phyloP scores from a whole-genome alignment of 2,888 invertebrate species.

The Tenthredo livida region DNA sequence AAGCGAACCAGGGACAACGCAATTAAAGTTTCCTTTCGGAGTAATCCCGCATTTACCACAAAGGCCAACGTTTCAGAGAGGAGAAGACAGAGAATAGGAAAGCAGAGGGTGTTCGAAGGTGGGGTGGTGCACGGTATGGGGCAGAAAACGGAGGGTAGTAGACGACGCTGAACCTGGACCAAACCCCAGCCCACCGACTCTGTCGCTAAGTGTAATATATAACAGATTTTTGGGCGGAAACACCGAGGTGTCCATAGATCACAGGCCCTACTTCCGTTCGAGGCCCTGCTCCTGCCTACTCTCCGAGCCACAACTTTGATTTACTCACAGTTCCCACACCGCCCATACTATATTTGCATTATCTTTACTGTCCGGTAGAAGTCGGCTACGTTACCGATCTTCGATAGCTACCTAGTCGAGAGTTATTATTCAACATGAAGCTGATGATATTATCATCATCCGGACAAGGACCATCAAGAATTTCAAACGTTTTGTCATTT shows the following conservation, averaged over 20 bases:
- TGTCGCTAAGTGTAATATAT: conserved; percentile 74
- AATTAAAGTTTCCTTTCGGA: conserved; percentile 67
- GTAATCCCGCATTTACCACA: conserved; percentile 41
- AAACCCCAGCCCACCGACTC: conserved; percentile 65
- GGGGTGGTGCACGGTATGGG: conserved; percentile 46
- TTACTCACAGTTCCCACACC: conserved; percentile 35
- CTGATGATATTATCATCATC: conserved; percentile 34
- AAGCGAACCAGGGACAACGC: conserved; percentile 64
- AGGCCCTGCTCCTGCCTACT: conserved; percentile 64
- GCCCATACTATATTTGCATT: conserved; percentile 42
- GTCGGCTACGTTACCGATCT: conserved; percentile 58
- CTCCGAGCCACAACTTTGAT: conserved; percentile 51
- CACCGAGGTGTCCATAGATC: conserved; percentile 74
- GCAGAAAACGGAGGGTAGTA: conserved; percentile 12
- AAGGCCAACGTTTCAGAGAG: background rate
- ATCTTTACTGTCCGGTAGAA: conserved; percentile 21
- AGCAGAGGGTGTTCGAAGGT: conserved; percentile 46
- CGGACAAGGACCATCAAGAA: conserved; percentile 1
- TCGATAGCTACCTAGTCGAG: conserved; percentile 47
- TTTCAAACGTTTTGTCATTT: conserved; percentile 36
- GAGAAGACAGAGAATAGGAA: conserved; percentile 42
- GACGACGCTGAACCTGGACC: conserved; percentile 23
- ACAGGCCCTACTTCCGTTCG: conserved; percentile 73
- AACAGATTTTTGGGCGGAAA: conserved; percentile 76
- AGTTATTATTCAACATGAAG: conserved; percentile 58